phyloP scores from a whole-genome alignment of 2,888 invertebrate species.

The Choristoneura rosaceana region DNA sequence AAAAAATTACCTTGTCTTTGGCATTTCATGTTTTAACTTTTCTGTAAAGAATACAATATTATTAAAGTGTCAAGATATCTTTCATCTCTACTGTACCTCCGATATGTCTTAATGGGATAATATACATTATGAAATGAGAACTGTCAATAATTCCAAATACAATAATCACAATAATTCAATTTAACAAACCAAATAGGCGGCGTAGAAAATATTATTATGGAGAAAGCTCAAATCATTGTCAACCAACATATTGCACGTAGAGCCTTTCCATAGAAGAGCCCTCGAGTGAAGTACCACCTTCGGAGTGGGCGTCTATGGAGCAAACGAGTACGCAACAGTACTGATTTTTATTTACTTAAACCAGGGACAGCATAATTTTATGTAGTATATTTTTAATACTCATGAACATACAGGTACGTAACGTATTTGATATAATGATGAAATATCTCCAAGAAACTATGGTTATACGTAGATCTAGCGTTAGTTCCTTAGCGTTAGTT shows the following conservation, averaged over 20 bases:
- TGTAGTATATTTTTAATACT: neutral
- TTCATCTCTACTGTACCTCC: too few species aligned
- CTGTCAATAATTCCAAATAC: neutral
- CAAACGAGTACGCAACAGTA: conserved; percentile 45
- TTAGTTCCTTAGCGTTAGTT: too few species aligned
- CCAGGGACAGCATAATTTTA: conserved; percentile 24
- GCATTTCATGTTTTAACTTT: too few species aligned
- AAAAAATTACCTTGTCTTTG: too few species aligned
- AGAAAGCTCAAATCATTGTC: conserved; percentile 63
- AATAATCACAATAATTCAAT: neutral
- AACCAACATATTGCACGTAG: conserved; percentile 68
- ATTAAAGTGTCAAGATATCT: too few species aligned
- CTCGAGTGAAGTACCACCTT: conserved; percentile 66
- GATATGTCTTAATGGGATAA: neutral
- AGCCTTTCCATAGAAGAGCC: conserved; percentile 69
- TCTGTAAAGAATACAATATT: too few species aligned
- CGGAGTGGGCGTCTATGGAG: conserved; percentile 62
- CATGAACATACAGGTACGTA: neutral
- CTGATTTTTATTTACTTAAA: conserved; percentile 43
- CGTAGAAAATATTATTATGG: conserved; percentile 13
- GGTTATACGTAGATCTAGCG: neutral
- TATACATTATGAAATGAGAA: neutral
- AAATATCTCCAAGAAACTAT: neutral
- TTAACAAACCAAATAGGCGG: neutral
- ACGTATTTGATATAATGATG: neutral